Percentiles rank a stretch among this genome's conserved stretches.
phyloP scores from a whole-genome alignment of 1,140 invertebrate genomes.

The Drosophila micromelanica region DNA sequence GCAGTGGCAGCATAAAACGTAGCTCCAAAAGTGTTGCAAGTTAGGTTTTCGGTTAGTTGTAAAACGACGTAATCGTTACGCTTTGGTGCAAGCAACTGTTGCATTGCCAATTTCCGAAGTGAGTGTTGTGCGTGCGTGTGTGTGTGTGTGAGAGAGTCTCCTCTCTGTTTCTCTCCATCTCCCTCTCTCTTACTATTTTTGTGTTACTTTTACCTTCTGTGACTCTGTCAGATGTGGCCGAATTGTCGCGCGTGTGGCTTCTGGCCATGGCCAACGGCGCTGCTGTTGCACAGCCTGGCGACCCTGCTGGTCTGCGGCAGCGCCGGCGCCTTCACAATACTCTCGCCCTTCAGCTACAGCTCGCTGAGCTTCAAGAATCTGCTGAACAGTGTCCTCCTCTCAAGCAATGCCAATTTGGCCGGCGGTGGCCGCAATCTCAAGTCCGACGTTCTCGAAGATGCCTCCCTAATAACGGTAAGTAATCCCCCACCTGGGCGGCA shows the following conservation, averaged over 20 bases:
- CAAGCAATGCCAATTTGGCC: conserved; percentile 78
- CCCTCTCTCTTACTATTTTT: conserved; percentile 10
- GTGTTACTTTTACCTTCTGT: neutral
- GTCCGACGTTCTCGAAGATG: conserved; percentile 83
- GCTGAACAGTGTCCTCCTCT: conserved; percentile 75
- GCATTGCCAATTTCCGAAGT: conserved; percentile 72
- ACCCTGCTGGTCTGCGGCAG: conserved; percentile 63
- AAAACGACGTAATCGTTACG: conserved; percentile 76
- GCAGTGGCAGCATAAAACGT: conserved; percentile 1
- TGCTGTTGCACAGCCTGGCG: conserved; percentile 66
- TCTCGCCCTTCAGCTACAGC: conserved; percentile 80
- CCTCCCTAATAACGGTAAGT: conserved; percentile 83
- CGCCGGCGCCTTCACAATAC: conserved; percentile 73
- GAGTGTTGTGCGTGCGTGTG: conserved; percentile 45
- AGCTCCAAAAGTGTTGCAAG: conserved; percentile 39
- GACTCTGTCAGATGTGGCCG: conserved; percentile 25
- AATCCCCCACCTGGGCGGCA: conserved; percentile 7
- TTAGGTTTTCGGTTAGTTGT: conserved; percentile 9
- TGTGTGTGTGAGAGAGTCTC: conserved; percentile 5
- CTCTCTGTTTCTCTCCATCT: neutral
- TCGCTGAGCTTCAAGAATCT: conserved; percentile 82
- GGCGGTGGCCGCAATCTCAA: conserved; percentile 78
- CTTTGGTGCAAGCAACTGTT: conserved; percentile 67
- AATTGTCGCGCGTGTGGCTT: conserved; percentile 22
- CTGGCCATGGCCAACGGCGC: conserved; percentile 56